phyloP scores from a whole-genome alignment of 2,797 vertebrate species.

The Furcifer pardalis region DNA sequence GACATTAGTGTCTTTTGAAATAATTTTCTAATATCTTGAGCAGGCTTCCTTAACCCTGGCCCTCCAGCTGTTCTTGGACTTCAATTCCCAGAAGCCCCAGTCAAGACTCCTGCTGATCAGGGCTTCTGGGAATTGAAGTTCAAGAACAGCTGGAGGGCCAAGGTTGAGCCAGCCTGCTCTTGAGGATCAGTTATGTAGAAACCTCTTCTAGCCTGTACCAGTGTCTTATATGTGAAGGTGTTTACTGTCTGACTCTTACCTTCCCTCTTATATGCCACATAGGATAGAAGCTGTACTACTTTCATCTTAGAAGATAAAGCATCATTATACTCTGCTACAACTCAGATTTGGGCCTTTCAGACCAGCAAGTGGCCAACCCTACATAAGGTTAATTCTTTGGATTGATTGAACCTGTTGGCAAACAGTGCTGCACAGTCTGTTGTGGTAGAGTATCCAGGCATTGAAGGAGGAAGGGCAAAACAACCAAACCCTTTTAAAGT shows the following conservation, averaged over 20 bases:
- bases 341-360: slow-evolving; percentile 75
- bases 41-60: too few relatives aligned
- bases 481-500: slow-evolving; percentile 27
- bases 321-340: slow-evolving; percentile 72
- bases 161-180: not conserved
- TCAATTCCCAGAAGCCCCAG: too few relatives aligned
- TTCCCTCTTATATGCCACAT: slow-evolving; percentile 75
- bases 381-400: slow-evolving; percentile 76
- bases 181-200: slow-evolving; percentile 10
- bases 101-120: too few relatives aligned
- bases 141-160: too few relatives aligned
- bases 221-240: slow-evolving; percentile 64
- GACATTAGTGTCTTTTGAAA: slow-evolving; percentile 12
- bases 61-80: too few relatives aligned
- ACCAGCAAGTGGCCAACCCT: slow-evolving; percentile 70
- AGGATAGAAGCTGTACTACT: slow-evolving; percentile 77
- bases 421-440: slow-evolving; percentile 68
- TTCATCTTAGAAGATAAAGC: slow-evolving; percentile 76
- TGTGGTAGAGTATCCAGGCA: slow-evolving; percentile 59
- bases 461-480: slow-evolving; percentile 55
- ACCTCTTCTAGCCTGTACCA: slow-evolving; percentile 48
- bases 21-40: slow-evolving; percentile 29
- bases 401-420: slow-evolving; percentile 75
- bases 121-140: too few relatives aligned
- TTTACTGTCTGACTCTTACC: slow-evolving; percentile 68